phyloP scores from a whole-genome alignment of 2,888 invertebrate genomes.

The Hemaris fuciformis region DNA sequence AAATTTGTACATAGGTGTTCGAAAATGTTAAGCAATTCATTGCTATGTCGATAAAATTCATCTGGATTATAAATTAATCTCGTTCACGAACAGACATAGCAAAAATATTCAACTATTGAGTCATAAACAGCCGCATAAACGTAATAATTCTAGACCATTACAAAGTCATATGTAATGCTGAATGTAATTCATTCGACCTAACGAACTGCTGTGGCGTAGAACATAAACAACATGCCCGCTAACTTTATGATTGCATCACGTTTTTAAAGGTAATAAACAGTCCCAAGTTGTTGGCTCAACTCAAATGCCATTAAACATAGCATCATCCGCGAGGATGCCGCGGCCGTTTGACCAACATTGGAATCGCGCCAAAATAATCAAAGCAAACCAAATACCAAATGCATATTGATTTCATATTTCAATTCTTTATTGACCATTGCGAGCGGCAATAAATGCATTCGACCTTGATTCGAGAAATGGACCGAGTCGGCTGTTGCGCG shows the following conservation, averaged over 20 bases:
- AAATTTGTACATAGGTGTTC: no score
- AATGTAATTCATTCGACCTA: neutral
- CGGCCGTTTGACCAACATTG: constrained; percentile 52
- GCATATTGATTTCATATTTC: constrained; percentile 53
- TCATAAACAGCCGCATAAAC: neutral
- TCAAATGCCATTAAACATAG: constrained; percentile 44
- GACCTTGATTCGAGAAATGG: constrained; percentile 54
- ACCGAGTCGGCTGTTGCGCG: constrained; percentile 27
- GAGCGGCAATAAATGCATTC: constrained; percentile 46
- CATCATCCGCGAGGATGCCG: constrained; percentile 43
- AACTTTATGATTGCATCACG: constrained; percentile 19
- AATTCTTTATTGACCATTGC: constrained; percentile 51
- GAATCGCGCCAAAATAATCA: constrained; percentile 70
- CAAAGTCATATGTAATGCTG: neutral
- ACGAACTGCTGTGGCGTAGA: neutral
- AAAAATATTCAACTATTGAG: neutral
- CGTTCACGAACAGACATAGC: neutral
- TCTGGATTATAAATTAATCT: neutral
- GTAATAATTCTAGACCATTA: neutral
- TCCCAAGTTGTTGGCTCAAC: constrained; percentile 43
- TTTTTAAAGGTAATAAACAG: constrained; percentile 36
- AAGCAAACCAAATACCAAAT: constrained; percentile 54
- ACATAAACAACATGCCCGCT: neutral
- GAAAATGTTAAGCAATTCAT: neutral
- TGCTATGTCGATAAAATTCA: neutral